Base-by-base conservation (phyloP, 1,140 invertebrate genomes). In the Acromyrmex charruanus region DNA sequence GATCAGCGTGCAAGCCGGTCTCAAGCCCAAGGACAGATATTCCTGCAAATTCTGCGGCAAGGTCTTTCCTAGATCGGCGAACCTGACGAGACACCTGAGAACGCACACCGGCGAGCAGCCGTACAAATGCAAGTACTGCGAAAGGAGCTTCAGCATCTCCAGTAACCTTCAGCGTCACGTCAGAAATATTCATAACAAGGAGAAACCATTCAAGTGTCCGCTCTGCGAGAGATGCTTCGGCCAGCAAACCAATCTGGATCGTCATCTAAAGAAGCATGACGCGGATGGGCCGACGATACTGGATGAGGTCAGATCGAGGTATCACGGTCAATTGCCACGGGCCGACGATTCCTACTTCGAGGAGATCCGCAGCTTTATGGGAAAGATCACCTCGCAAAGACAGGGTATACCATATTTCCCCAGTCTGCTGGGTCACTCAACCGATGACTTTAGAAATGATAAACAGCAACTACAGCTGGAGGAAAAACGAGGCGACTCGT, bases 91-190 rank as follows among this genome's bases (percentile, higher is more conserved):
- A 69, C 99, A 99, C 94, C 95, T 99, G 89, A 96, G 99, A 87
- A 99, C 99, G 0, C 99, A 99, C 95, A 99, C 99, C 0, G 99
- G 99, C 25, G 99, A 99, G 93, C 98, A 99, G 94, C 99, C 99
- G 0, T 99, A 99, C 96, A 98, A 99, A 94, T 99, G 99, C 96
- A 98, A 99, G 93, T 99, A 99, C 95, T 99, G 99, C 96, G 99
- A 99, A 94, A 96, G 99, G 82, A 99, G 98, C 53, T 99, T 99
- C 96, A 99, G 98, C 93, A 99, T 99, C 95, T 99, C 99, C 1
- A 99, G 99, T 68, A 99, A 99, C 93, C 96, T 99, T 44, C 99
- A 99, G 95, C 97, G 99, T 72, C 99, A 99, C 95, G 99, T 99
- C 25, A 96, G 99, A 51, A 99, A 99, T 94, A 99, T 99, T 89